Conservation (phyloP, 1,140 invertebrate genomes). For the Zaprionus davidi region DNA sequence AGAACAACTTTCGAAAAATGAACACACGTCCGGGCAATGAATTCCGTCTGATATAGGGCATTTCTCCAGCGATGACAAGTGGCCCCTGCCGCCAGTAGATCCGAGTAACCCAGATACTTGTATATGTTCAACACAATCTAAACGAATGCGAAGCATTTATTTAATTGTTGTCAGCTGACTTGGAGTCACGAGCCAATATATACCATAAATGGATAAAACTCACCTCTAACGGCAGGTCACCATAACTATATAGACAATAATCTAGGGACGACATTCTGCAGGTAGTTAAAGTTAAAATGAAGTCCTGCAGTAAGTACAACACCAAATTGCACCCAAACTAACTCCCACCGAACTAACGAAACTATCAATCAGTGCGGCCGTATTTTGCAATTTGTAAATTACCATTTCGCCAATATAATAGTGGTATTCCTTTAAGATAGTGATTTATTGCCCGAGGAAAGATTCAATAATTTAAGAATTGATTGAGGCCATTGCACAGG, state of each 20-base stretch:
- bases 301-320: conserved; percentile 23
- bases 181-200: conserved; percentile 29
- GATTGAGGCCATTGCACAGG: not conserved
- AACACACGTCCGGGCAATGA: conserved; percentile 85
- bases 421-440: not conserved
- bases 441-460: not conserved
- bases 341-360: conserved; percentile 32
- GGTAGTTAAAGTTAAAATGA: not conserved
- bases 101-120: conserved; percentile 86
- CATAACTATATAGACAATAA: conserved; percentile 56
- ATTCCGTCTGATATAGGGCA: conserved; percentile 86
- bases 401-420: not conserved
- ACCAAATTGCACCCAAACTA: conserved; percentile 38
- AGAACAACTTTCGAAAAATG: conserved; percentile 85
- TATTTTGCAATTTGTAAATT: conserved; percentile 21
- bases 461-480: not conserved
- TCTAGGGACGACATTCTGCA: conserved; percentile 56
- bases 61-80: conserved; percentile 87
- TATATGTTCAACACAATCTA: conserved; percentile 88
- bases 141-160: conserved; percentile 28
- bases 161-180: conserved; percentile 69
- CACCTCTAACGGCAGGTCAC: conserved; percentile 81
- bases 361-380: conserved; percentile 43
- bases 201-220: conserved; percentile 3
- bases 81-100: conserved; percentile 86